Conservation (phyloP, 2,797 vertebrate genomes). For the Melanotaenia nigrans region DNA sequence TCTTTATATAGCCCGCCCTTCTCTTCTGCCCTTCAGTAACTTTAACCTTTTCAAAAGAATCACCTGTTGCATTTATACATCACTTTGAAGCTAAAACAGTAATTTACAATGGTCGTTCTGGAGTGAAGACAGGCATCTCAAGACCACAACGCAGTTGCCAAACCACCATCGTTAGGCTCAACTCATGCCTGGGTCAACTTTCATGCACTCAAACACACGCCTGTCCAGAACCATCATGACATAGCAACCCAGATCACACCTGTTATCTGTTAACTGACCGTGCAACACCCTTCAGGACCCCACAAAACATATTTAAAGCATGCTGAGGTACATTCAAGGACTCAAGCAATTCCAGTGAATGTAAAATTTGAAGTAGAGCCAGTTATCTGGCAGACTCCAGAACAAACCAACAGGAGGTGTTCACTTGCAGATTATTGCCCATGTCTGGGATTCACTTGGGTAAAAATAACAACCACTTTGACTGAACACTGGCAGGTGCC, state of each 20-base stretch:
- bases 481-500: background rate
- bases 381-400: constrained; percentile 24
- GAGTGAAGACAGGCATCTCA: constrained; percentile 47
- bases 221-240: constrained; percentile 9
- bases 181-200: constrained; percentile 43
- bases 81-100: constrained; percentile 49
- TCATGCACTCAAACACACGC: constrained; percentile 16
- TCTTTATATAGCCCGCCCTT: background rate
- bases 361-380: background rate
- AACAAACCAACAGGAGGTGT: constrained; percentile 2
- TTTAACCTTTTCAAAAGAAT: constrained; percentile 45
- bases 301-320: background rate
- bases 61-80: constrained; percentile 12
- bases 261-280: constrained; percentile 30
- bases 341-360: background rate
- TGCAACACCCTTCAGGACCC: background rate
- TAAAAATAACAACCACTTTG: constrained; percentile 29
- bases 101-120: constrained; percentile 55
- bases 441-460: constrained; percentile 27
- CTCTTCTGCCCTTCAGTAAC: background rate
- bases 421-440: constrained; percentile 5
- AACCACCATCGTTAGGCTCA: constrained; percentile 8
- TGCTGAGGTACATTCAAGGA: background rate
- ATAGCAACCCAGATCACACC: constrained; percentile 41
- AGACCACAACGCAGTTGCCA: constrained; percentile 36